phyloP scores from a whole-genome alignment of 30 jellyfish, hydroid and myxozoan species.

The Chrysaora quinquecirrha region DNA sequence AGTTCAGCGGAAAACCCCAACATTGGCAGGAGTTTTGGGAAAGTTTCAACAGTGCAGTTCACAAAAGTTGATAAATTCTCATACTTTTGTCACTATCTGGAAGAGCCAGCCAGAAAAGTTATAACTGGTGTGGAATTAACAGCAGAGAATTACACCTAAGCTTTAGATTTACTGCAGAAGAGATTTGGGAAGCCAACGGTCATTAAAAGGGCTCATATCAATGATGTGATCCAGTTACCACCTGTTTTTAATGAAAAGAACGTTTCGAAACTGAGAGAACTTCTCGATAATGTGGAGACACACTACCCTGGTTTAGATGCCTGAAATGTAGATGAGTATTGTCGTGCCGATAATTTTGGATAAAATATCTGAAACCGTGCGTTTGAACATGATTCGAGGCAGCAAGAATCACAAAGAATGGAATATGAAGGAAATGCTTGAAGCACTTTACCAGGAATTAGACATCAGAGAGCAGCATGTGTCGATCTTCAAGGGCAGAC shows the following conservation, averaged over 20 bases:
- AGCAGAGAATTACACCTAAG: conserved; percentile 40
- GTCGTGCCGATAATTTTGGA: too few species aligned
- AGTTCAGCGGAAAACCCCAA: conserved; percentile 37
- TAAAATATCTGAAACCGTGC: too few species aligned
- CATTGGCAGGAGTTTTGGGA: conserved; percentile 63
- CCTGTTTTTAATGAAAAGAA: conserved; percentile 25
- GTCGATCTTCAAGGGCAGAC: too few species aligned
- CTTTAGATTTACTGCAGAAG: conserved; percentile 23
- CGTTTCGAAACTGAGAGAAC: conserved; percentile 11
- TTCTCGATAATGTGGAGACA: conserved; percentile 48
- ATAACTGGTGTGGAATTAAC: conserved; percentile 41
- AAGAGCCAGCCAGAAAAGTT: conserved; percentile 42
- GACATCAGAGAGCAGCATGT: too few species aligned
- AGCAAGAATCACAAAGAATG: too few species aligned
- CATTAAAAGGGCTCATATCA: conserved; percentile 45
- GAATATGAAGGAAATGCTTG: too few species aligned
- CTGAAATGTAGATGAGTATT: too few species aligned
- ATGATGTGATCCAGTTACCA: conserved; percentile 8
- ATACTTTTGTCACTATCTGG: conserved; percentile 11
- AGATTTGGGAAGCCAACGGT: conserved; percentile 42
- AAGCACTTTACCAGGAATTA: too few species aligned
- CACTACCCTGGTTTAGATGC: too few species aligned
- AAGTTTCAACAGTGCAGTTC: conserved; percentile 44
- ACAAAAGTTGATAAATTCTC: conserved; percentile 38
- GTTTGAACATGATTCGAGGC: too few species aligned